Percentiles rank a stretch among this genome's conserved stretches.
phyloP scores from a whole-genome alignment of 1,140 invertebrate species.

The Andrena cerasifolii region DNA sequence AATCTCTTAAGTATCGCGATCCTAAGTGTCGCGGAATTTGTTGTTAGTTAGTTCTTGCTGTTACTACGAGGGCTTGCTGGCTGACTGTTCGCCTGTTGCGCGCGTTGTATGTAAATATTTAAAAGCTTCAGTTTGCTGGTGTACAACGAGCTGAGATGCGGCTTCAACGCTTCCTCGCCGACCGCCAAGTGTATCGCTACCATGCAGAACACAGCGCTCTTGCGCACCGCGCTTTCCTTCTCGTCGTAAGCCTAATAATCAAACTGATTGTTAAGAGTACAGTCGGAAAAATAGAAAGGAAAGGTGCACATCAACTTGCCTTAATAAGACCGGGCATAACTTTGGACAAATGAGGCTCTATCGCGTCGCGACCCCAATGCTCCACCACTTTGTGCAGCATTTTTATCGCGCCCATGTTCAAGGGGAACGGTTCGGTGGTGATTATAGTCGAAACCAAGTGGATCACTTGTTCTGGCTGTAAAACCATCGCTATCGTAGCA shows the following conservation, averaged over 20 bases:
- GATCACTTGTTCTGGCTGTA: conserved; percentile 88
- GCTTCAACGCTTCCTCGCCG: conserved; percentile 91
- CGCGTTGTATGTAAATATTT: conserved; percentile 88
- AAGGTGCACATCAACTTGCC: conserved; percentile 83
- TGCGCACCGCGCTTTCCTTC: conserved; percentile 93
- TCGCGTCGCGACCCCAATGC: conserved; percentile 86
- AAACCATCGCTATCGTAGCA: conserved; percentile 87
- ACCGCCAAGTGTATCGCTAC: conserved; percentile 94
- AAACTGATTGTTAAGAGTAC: neutral
- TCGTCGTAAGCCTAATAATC: conserved; percentile 91
- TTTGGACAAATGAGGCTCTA: conserved; percentile 88
- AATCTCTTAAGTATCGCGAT: conserved; percentile 78
- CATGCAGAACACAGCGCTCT: conserved; percentile 97
- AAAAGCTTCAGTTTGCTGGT: conserved; percentile 92
- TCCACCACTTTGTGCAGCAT: conserved; percentile 94
- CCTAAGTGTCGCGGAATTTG: conserved; percentile 72
- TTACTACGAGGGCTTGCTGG: conserved; percentile 77
- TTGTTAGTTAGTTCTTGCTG: conserved; percentile 78
- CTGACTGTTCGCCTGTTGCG: conserved; percentile 80
- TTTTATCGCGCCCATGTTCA: conserved; percentile 95
- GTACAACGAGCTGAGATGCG: conserved; percentile 89
- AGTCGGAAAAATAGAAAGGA: neutral
- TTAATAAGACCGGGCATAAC: conserved; percentile 95
- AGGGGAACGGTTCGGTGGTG: conserved; percentile 91
- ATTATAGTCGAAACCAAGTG: conserved; percentile 91